Conservation (phyloP, 2,888 invertebrate species). For the Nephrotoma appendiculata region DNA sequence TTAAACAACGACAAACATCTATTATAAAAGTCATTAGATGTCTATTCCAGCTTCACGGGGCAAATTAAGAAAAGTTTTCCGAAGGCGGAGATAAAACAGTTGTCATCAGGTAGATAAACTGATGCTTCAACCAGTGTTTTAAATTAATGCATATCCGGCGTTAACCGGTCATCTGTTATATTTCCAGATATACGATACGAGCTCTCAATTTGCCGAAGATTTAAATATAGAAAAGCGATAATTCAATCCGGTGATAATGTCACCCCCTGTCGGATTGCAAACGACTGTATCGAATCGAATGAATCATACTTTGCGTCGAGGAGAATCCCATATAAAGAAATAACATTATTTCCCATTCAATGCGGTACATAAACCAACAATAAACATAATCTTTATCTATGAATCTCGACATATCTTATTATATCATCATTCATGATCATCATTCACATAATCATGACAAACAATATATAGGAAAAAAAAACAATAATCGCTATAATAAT, state of each 20-base stretch:
- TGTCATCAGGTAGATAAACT: no score
- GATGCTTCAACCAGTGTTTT: no score
- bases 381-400: neutral
- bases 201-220: no score
- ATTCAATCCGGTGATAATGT: neutral
- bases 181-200: no score
- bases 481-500: neutral
- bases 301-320: neutral
- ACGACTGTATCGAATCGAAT: neutral
- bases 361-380: neutral
- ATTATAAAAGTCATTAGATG: no score
- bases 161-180: no score
- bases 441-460: neutral
- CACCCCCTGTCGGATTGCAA: neutral
- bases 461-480: neutral
- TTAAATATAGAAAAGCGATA: neutral
- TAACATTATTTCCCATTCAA: neutral
- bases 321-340: neutral
- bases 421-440: neutral
- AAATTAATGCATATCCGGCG: no score
- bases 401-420: neutral
- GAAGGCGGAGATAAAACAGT: no score
- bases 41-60: no score
- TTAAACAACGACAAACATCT: no score
- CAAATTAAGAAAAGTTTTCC: no score